Percentiles rank a stretch among this genome's conserved stretches.
These are phyloP conservation scores for Anseranas semipalmata DNA, from an alignment of 2,113 vertebrate genomes.

Conservation along the genomic window DNA sequence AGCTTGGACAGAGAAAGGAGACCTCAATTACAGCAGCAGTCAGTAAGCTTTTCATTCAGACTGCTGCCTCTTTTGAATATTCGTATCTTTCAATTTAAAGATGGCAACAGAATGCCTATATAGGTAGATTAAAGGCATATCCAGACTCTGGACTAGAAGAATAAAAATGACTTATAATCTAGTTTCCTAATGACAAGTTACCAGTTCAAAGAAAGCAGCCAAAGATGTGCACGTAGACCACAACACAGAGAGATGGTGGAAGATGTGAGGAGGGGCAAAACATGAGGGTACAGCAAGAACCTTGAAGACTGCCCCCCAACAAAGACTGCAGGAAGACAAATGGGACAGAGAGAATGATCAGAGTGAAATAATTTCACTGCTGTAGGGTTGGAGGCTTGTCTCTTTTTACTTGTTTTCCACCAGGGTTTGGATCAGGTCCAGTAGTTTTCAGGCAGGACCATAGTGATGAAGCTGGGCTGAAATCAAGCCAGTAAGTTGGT, in stretches of 20 bases:
- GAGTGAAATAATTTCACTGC: not conserved
- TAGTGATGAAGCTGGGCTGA: not conserved
- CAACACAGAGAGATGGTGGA: not conserved
- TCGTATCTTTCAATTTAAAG: not conserved
- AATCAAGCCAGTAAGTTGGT: not conserved
- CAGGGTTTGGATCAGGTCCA: not conserved
- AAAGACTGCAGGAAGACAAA: not conserved
- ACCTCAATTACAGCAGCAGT: not conserved
- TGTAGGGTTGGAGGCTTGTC: not conserved
- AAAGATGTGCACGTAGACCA: not conserved
- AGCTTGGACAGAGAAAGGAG: not conserved
- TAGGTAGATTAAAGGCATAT: slow-evolving; percentile 12
- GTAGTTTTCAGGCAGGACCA: not conserved
- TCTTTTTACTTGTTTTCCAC: not conserved
- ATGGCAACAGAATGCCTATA: not conserved
- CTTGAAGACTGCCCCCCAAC: not conserved
- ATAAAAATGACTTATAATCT: not conserved
- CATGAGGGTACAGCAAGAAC: not conserved
- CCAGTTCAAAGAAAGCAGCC: not conserved
- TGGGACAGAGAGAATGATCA: not conserved
- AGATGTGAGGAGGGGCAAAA: not conserved
- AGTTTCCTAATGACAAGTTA: not conserved
- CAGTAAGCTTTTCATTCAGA: not conserved
- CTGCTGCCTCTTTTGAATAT: not conserved
- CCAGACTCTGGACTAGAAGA: not conserved